Conservation (phyloP, 1,140 invertebrate species). For the Leptoteleia sp. region DNA sequence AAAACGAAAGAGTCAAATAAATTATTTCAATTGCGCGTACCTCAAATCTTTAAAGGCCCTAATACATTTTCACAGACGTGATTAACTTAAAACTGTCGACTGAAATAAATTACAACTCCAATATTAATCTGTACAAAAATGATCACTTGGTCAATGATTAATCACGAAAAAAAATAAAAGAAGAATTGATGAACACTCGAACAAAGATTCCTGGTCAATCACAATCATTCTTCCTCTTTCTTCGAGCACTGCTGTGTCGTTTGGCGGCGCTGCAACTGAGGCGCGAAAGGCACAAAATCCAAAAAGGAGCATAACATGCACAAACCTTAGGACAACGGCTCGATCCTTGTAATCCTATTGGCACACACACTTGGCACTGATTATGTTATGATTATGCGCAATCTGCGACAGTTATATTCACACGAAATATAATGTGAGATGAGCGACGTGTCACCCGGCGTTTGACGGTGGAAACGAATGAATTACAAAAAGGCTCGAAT, state of each 20-base stretch:
- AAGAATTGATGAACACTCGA: slow-evolving; percentile 21
- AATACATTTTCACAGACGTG: no score
- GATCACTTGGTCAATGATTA: not conserved
- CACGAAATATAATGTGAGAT: slow-evolving; percentile 43
- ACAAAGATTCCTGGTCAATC: not conserved
- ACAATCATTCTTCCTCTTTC: slow-evolving; percentile 15
- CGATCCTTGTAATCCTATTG: slow-evolving; percentile 73
- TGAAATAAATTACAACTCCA: no score
- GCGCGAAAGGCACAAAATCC: slow-evolving; percentile 60
- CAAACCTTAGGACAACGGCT: slow-evolving; percentile 69
- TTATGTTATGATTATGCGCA: slow-evolving; percentile 30
- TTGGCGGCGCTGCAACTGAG: slow-evolving; percentile 16
- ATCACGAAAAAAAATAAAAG: slow-evolving; percentile 13
- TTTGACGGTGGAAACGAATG: slow-evolving; percentile 16
- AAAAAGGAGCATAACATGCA: slow-evolving; percentile 65
- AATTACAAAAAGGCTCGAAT: slow-evolving; percentile 62
- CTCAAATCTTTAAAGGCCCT: no score
- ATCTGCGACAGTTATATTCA: slow-evolving; percentile 42
- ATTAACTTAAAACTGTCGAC: no score
- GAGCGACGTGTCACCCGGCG: slow-evolving; percentile 33
- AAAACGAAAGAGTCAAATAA: no score
- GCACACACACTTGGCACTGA: slow-evolving; percentile 79
- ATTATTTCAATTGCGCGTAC: no score
- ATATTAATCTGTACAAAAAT: no score
- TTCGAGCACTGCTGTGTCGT: slow-evolving; percentile 27